Percentiles rank a stretch among this genome's conserved stretches.
These are phyloP conservation scores for Teleogryllus occipitalis DNA, from an alignment of 1,140 invertebrate species.

Conservation along the genomic window DNA sequence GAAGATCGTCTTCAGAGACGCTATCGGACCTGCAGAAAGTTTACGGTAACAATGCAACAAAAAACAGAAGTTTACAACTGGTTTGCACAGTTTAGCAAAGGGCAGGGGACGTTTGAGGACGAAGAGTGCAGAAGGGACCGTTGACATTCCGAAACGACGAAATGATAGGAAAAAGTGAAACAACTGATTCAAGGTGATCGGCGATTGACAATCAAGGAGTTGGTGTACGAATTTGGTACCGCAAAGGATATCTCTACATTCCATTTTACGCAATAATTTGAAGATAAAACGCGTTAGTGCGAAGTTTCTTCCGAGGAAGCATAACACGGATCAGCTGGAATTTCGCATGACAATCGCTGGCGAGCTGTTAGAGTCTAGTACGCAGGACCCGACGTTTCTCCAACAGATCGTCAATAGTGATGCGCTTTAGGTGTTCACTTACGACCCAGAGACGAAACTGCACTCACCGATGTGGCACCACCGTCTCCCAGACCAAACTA, in stretches of 20 bases:
- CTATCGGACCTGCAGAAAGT: too few species aligned
- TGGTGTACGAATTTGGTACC: not conserved
- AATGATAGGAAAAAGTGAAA: not conserved
- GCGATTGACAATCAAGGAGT: too few species aligned
- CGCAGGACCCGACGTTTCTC: not conserved
- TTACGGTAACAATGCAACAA: too few species aligned
- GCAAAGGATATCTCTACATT: not conserved
- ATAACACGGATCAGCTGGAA: slow-evolving; percentile 2
- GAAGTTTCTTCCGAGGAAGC: slow-evolving; percentile 3
- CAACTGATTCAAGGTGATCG: slow-evolving; percentile 8
- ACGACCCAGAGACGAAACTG: slow-evolving; percentile 28
- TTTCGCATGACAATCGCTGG: not conserved
- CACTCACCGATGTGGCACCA: slow-evolving; percentile 26
- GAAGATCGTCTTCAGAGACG: too few species aligned
- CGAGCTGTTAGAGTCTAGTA: not conserved
- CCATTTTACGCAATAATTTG: not conserved
- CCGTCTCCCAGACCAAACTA: slow-evolving; percentile 24
- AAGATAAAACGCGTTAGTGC: not conserved
- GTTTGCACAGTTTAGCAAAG: too few species aligned
- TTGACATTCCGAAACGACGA: not conserved
- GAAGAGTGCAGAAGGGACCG: too few species aligned
- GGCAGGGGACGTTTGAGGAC: too few species aligned
- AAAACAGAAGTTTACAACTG: too few species aligned
- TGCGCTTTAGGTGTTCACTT: slow-evolving; percentile 28
- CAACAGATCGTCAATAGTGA: slow-evolving; percentile 24